Evolutionary conservation across 2,113 vertebrate species (phyloP).

Genomic region (Neoarius graeffei): DNA sequence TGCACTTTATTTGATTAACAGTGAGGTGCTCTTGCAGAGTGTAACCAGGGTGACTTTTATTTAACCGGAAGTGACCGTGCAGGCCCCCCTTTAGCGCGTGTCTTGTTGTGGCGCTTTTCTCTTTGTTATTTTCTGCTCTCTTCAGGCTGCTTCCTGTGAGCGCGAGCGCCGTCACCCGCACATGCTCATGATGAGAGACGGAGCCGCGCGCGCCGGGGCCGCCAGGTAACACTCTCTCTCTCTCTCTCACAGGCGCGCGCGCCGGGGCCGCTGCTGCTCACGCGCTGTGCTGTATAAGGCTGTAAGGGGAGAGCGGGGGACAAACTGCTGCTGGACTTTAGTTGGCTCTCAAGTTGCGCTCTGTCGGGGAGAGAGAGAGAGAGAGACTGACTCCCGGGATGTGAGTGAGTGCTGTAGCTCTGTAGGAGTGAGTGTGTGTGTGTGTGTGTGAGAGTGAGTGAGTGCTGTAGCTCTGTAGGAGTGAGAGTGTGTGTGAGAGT

Average conservation of each 20-base stretch:
- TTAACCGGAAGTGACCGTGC: not conserved
- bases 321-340: too few relatives aligned
- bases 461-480: too few relatives aligned
- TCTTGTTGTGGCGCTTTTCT: not conserved
- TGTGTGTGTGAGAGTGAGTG: too few relatives aligned
- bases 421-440: too few relatives aligned
- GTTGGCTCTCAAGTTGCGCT: too few relatives aligned
- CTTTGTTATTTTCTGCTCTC: not conserved
- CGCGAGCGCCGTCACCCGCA: conserved; percentile 27
- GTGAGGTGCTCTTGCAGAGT: not conserved
- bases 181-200: conserved; percentile 2
- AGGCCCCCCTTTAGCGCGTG: not conserved
- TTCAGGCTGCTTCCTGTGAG: conserved; percentile 1
- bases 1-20: not conserved
- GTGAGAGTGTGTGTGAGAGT: too few relatives aligned
- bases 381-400: too few relatives aligned
- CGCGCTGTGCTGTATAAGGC: too few relatives aligned
- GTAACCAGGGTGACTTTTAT: conserved; percentile 3
- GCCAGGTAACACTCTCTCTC: conserved; percentile 8
- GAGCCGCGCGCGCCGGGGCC: conserved; percentile 18
- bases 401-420: too few relatives aligned
- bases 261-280: too few relatives aligned
- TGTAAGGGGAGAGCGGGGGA: too few relatives aligned
- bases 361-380: too few relatives aligned
- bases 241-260: not conserved